phyloP scores from a whole-genome alignment of 2,888 invertebrate genomes.

The Heliconius ethilla region DNA sequence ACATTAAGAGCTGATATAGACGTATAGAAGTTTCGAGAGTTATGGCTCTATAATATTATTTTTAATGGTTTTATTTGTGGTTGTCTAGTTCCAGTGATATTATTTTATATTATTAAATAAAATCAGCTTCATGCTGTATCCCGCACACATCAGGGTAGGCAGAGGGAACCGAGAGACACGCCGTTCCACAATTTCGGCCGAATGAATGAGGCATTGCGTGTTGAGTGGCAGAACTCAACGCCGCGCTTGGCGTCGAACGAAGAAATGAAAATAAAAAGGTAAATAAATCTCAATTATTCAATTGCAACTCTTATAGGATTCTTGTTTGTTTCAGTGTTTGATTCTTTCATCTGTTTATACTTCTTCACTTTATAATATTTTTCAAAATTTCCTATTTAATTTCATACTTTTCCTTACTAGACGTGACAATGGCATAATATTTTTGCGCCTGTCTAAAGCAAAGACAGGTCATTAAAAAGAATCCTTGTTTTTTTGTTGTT shows the following conservation, averaged over 20 bases:
- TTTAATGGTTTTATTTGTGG: constrained; percentile 19
- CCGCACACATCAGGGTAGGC: too few relatives aligned
- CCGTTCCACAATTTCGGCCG: too few relatives aligned
- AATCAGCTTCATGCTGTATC: too few relatives aligned
- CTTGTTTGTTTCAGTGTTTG: not conserved
- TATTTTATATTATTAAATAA: too few relatives aligned
- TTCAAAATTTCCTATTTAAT: not conserved
- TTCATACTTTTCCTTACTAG: not conserved
- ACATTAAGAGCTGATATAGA: constrained; percentile 60
- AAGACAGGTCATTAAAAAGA: not conserved
- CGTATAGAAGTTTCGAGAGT: constrained; percentile 11
- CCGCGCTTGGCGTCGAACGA: too few relatives aligned
- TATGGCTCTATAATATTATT: constrained; percentile 11
- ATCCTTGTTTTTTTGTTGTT: not conserved
- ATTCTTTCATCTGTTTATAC: not conserved
- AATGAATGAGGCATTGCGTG: too few relatives aligned
- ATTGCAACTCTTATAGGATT: not conserved
- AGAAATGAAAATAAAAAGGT: too few relatives aligned
- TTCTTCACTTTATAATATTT: not conserved
- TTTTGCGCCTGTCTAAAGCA: not conserved
- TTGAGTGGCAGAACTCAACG: too few relatives aligned
- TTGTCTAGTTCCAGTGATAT: not conserved
- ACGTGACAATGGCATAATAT: not conserved
- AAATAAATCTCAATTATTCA: not conserved
- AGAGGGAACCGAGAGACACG: too few relatives aligned